A percentile compares a stretch with the other conserved stretches of the same genome.
Conservation (phyloP, 53 echinoderm and acorn worm genomes). For the Crossaster papposus region DNA sequence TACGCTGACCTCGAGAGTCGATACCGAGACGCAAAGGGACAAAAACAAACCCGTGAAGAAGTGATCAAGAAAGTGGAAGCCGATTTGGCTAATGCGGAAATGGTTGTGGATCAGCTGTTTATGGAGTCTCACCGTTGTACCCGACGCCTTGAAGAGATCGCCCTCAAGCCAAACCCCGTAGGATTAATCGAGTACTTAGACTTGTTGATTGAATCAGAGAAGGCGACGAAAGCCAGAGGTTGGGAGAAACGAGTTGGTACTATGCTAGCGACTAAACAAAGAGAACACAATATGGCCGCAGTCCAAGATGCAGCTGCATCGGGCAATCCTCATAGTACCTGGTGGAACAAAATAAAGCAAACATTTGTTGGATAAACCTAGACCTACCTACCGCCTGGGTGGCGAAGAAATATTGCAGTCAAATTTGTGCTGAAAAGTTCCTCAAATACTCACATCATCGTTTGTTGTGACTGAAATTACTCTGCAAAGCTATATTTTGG, state of each 20-base stretch:
- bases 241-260: slow-evolving; percentile 50
- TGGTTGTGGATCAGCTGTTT: slow-evolving; percentile 19
- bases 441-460: too few species aligned
- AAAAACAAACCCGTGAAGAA: slow-evolving; percentile 53
- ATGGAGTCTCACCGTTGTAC: slow-evolving; percentile 12
- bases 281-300: too few species aligned
- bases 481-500: too few species aligned
- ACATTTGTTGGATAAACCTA: too few species aligned
- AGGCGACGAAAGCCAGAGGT: slow-evolving; percentile 16
- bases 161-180: slow-evolving; percentile 57
- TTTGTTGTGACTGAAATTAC: too few species aligned
- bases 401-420: too few species aligned
- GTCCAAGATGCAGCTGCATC: too few species aligned
- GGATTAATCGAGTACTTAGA: slow-evolving; percentile 60
- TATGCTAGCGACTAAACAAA: slow-evolving; percentile 25
- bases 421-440: too few species aligned
- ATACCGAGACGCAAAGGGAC: slow-evolving; percentile 42
- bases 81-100: slow-evolving; percentile 18
- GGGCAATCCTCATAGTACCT: too few species aligned
- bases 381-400: too few species aligned
- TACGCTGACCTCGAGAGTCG: slow-evolving; percentile 24
- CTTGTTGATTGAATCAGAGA: slow-evolving; percentile 58
- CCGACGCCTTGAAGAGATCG: slow-evolving; percentile 67
- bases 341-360: too few species aligned
- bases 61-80: slow-evolving; percentile 40